phyloP scores from a whole-genome alignment of 2,888 invertebrate species.

The Pristionchus arcanus region DNA sequence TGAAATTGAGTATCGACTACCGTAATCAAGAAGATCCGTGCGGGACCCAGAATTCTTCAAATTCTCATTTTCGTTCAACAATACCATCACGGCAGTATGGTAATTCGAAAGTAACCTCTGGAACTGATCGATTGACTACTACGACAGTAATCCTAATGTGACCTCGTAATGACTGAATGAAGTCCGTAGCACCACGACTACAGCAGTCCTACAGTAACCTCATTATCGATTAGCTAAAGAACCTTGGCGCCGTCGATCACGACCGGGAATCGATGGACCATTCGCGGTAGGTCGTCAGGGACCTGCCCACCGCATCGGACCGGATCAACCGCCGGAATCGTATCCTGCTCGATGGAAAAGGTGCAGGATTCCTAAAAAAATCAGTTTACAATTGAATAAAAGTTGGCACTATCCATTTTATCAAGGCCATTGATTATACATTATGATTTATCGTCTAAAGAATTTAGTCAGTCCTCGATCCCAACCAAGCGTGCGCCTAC shows the following conservation, averaged over 20 bases:
- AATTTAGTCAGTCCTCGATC: neutral
- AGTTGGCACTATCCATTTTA: neutral
- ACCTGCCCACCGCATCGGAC: slow-evolving; percentile 13
- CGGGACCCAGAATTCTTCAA: neutral
- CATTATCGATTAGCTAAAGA: neutral
- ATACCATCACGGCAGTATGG: no score
- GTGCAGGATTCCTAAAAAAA: neutral
- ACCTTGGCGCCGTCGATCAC: slow-evolving; percentile 51
- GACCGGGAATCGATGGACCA: slow-evolving; percentile 48
- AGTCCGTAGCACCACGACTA: neutral
- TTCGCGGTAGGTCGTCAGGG: neutral
- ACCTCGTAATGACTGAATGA: no score
- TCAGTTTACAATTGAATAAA: neutral
- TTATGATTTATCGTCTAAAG: no score
- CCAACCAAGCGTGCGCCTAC: neutral
- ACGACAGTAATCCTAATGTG: no score
- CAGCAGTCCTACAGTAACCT: neutral
- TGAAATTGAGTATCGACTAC: neutral
- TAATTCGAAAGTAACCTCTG: no score
- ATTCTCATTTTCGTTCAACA: neutral
- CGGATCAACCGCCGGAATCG: slow-evolving; percentile 41
- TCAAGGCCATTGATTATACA: no score
- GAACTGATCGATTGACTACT: no score
- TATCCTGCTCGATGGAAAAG: slow-evolving; percentile 30
- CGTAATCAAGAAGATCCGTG: neutral